Conservation (phyloP, 2,888 invertebrate genomes). For the Cheiracanthium punctorium region DNA sequence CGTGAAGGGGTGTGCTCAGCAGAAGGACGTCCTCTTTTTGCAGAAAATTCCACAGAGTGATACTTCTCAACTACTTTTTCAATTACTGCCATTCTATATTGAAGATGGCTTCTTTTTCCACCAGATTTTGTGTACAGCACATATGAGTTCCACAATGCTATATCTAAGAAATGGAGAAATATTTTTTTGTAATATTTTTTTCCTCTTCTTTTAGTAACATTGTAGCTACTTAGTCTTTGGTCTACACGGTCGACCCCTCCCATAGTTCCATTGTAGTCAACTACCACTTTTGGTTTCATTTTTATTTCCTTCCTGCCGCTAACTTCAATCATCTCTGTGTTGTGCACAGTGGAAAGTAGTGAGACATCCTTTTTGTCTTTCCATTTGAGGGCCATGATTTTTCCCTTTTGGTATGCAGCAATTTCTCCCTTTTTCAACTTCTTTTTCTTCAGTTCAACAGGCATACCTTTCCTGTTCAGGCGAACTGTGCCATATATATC, state of each 20-base stretch:
- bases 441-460: too few species aligned
- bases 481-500: not conserved
- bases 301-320: not conserved
- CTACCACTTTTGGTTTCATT: conserved; percentile 24
- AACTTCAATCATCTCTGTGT: not conserved
- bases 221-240: not conserved
- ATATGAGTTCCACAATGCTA: too few species aligned
- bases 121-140: too few species aligned
- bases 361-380: conserved; percentile 14
- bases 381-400: conserved; percentile 9
- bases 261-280: conserved; percentile 13
- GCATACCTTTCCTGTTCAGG: too few species aligned
- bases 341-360: conserved; percentile 6
- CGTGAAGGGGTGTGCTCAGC: too few species aligned
- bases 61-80: too few species aligned
- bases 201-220: not conserved
- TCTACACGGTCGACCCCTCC: conserved; percentile 28
- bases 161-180: too few species aligned
- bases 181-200: too few species aligned
- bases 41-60: too few species aligned
- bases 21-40: too few species aligned
- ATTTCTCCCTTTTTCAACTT: not conserved
- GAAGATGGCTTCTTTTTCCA: too few species aligned
- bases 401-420: not conserved
- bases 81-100: too few species aligned